Evolutionary conservation across 2,797 vertebrate species (phyloP).

Genomic region (Platyrinchus mystaceus): DNA sequence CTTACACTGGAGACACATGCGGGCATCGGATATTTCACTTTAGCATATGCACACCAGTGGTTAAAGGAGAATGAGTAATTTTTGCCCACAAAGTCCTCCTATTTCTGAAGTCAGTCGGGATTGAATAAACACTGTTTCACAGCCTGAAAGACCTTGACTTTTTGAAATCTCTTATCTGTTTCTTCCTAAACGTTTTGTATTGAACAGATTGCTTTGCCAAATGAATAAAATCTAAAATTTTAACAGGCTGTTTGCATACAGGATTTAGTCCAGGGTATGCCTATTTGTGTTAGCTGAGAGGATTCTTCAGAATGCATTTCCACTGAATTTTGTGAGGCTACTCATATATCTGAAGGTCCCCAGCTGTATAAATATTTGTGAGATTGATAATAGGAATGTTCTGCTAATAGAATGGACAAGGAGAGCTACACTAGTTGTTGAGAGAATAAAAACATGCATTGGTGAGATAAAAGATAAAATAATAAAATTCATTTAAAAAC

Average conservation of each 20-base stretch:
- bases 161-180: neutral
- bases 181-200: neutral
- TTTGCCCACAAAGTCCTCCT: neutral
- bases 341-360: neutral
- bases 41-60: neutral
- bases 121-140: neutral
- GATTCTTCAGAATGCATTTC: slow-evolving; percentile 6
- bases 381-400: slow-evolving; percentile 26
- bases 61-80: neutral
- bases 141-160: neutral
- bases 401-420: neutral
- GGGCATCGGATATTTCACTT: neutral
- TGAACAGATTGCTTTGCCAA: neutral
- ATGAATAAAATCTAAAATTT: neutral
- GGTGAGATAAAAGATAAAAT: neutral
- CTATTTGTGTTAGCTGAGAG: neutral
- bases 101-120: neutral
- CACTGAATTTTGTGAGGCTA: neutral
- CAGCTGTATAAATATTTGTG: slow-evolving; percentile 53
- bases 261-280: neutral
- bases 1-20: neutral
- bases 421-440: neutral
- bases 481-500: neutral
- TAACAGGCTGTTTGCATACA: neutral
- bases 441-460: neutral